Evolutionary conservation across 2,888 invertebrate species (phyloP).

Genomic region (Papilio gigon): DNA sequence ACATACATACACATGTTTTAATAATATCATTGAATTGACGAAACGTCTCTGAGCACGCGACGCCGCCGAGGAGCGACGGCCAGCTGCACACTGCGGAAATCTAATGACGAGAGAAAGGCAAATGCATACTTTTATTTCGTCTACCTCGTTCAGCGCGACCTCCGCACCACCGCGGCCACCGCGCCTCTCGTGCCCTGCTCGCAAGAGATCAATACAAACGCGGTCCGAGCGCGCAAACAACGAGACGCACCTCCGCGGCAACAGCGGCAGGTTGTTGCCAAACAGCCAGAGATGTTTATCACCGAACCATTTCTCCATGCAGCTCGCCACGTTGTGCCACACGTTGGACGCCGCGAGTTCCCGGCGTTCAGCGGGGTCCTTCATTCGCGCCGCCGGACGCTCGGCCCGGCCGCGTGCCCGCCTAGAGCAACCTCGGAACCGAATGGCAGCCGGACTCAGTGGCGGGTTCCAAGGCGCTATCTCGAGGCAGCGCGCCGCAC

Average conservation of each 20-base stretch:
- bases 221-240: neutral
- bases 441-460: constrained; percentile 44
- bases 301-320: constrained; percentile 97
- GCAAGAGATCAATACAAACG: neutral
- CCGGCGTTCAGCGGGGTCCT: constrained; percentile 55
- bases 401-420: constrained; percentile 63
- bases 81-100: no score
- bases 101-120: no score
- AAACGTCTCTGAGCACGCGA: no score
- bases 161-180: no score
- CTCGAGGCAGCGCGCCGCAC: constrained; percentile 57
- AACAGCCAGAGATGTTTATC: constrained; percentile 95
- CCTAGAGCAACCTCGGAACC: constrained; percentile 57
- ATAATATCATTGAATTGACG: no score
- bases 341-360: constrained; percentile 65
- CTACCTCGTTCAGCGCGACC: no score
- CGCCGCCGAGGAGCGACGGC: no score
- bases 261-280: constrained; percentile 92
- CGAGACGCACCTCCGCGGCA: constrained; percentile 88
- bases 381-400: constrained; percentile 69
- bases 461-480: constrained; percentile 28
- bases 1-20: no score
- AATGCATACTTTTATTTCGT: neutral
- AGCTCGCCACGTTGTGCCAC: constrained; percentile 80
- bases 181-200: neutral